Base-by-base conservation (phyloP, 1,140 invertebrate genomes). In the Akabosia matsudoensis region DNA sequence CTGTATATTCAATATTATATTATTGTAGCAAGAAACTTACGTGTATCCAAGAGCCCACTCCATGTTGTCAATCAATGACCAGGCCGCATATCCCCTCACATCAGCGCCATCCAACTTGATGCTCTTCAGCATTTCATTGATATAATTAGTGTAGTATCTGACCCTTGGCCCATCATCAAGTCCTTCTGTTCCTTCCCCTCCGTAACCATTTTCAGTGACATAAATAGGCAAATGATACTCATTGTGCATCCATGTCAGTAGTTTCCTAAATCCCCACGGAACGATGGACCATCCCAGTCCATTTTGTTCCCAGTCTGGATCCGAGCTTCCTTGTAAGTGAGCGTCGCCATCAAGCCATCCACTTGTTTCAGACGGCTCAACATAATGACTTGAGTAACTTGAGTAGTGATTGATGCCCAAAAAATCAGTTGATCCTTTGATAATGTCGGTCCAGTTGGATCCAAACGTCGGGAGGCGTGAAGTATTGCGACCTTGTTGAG, bases 391-490 rank as follows among this genome's bases (percentile, higher is more conserved):
- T 16, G 31, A 73, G n/a, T n/a, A n/a, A 24, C 24, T 22, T 16
- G 37, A 45, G 30, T 52, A 34, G 34, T 34, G 28, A 18, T 45
- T 37, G 33, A 56, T 1, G 14, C 64, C 45, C 24, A 61, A 16
- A 51, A 54, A 52, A 51, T 54, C n/a, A 2, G 30, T 28, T 2
- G 61, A 30, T 3, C 89, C 89, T 73, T 83, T 85, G 1, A 91
- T 83, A 54, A 84, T 79, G 1, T 83, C 33, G 0, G 86, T 82
- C 80, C 88, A 85, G 4, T 79, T 77, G 16, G 64, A 33, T 31
- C 64, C 74, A 72, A 82, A 82, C 13, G 64, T n/a, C 24, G 80
- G 82, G 30, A 82, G 70, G 45, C 79, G 24, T 2, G 80, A 81
- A 26, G 54, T 24, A 2, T 70, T 54, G 1, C 72, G 24, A n/a